Evolutionary conservation across 2,888 invertebrate species (phyloP).

Genomic region (Diloba caeruleocephala): DNA sequence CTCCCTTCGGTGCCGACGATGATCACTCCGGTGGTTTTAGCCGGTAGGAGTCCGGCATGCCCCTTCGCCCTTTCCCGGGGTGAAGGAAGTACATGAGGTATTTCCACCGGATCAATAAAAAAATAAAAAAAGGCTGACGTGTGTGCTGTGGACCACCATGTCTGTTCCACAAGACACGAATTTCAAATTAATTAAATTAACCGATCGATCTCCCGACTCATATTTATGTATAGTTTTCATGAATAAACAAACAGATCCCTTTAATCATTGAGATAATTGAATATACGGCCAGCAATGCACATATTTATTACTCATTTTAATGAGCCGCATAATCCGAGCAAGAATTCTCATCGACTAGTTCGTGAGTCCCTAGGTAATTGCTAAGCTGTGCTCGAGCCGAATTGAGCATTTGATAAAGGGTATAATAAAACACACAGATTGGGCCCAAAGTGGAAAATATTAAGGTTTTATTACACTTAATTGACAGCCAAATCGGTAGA

Average conservation of each 20-base stretch:
- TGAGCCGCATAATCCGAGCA: constrained; percentile 2
- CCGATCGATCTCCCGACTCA: constrained; percentile 2
- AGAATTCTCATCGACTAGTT: constrained; percentile 23
- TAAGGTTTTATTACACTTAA: constrained; percentile 63
- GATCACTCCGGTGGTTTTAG: no score
- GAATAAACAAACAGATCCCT: constrained; percentile 11
- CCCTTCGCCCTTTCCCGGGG: no score
- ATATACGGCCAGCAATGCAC: constrained; percentile 7
- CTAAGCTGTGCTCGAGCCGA: constrained; percentile 38
- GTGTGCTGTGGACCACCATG: no score
- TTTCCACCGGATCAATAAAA: no score
- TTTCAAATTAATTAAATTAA: constrained; percentile 8
- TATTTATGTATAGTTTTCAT: constrained; percentile 3
- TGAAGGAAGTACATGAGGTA: no score
- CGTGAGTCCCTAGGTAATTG: constrained; percentile 41
- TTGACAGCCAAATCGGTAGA: constrained; percentile 42
- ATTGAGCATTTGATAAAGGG: constrained; percentile 49
- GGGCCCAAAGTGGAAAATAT: constrained; percentile 49
- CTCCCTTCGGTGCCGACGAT: no score
- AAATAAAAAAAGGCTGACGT: no score
- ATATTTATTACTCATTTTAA: constrained; percentile 19
- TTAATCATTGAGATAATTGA: constrained; percentile 11
- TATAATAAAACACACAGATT: constrained; percentile 55
- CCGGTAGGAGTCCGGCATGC: no score
- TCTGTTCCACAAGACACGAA: background rate